Percentiles rank a stretch among this genome's conserved stretches.
These are phyloP conservation scores for Harpagifer antarcticus DNA, from an alignment of 2,797 vertebrate species.

Conservation along the genomic window DNA sequence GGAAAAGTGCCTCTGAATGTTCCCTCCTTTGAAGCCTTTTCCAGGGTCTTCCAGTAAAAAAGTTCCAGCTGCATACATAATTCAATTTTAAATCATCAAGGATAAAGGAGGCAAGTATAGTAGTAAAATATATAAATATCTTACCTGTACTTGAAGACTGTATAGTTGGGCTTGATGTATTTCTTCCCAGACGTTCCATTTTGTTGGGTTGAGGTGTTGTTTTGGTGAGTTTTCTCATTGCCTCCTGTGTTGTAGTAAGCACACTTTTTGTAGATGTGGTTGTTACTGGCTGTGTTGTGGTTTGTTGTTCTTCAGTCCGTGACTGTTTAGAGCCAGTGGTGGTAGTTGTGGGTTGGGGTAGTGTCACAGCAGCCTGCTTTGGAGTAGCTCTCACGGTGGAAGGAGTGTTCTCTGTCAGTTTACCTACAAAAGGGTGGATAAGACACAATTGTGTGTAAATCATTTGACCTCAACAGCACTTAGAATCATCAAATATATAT, in stretches of 20 bases:
- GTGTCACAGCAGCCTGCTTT: constrained; percentile 51
- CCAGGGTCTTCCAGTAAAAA: constrained; percentile 66
- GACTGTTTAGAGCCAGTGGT: constrained; percentile 39
- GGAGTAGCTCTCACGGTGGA: constrained; percentile 35
- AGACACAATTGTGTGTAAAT: constrained; percentile 8
- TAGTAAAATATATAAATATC: constrained; percentile 33
- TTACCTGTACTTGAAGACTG: constrained; percentile 73
- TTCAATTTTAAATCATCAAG: constrained; percentile 60
- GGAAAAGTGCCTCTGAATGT: constrained; percentile 56
- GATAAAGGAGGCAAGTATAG: constrained; percentile 22
- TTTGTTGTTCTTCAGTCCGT: constrained; percentile 28
- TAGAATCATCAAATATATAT: background rate
- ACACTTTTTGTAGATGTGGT: constrained; percentile 35
- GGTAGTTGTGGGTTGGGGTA: constrained; percentile 23
- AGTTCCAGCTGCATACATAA: constrained; percentile 79
- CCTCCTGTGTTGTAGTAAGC: constrained; percentile 27
- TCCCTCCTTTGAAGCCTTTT: constrained; percentile 65
- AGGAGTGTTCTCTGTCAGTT: constrained; percentile 48
- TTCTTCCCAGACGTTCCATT: constrained; percentile 43
- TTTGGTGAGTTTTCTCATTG: constrained; percentile 28
- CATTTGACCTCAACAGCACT: constrained; percentile 1
- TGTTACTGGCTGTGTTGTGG: constrained; percentile 45
- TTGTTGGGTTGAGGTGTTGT: constrained; percentile 37
- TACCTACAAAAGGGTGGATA: constrained; percentile 49
- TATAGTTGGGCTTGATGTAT: constrained; percentile 44